Base-by-base conservation (phyloP, 2,797 vertebrate species). In the Hylomyscus alleni region DNA sequence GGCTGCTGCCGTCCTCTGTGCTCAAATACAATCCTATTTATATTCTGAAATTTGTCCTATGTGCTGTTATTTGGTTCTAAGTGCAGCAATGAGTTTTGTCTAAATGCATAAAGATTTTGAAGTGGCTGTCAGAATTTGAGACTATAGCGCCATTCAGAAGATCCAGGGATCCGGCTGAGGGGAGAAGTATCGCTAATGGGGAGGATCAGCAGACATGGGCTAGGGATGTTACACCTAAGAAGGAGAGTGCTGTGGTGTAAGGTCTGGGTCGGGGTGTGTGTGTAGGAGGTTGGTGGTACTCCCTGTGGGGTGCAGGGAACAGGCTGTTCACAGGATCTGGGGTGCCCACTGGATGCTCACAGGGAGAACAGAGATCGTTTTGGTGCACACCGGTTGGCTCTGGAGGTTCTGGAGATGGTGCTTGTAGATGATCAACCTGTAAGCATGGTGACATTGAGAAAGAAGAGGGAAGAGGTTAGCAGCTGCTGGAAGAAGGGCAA, bases 21-120 rank as follows among this genome's bases (percentile, higher is more conserved):
- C 78, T 94, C 56, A 86, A 94, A 65, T 50, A 34, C 88, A 86
- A 73, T 65, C 69, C 75, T 0, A 52, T 73, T 86, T 69, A 58
- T 60, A 92, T 60, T 96, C 62, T 88, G 40, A 92, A 90, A 37
- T 93, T 90, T 91, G 62, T 67, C n/a, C 87, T 95, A 37, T 89
- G 69, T 91, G 22, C 56, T 80, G 34, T 19, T 19, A 67, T 86
- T 80, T 95, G 47, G 90, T 93, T 93, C 69, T 90, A 82, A 89
- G 73, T 26, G 90, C 73, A 81, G 50, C 26, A 50, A 47, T 3
- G 78, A 12, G 52, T 91, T 96, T 94, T 96, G 60, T 31, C 78
- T 78, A 93, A 94, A 90, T 87, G 40, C 60, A 56, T 75, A 58
- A 93, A 89, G n/a, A 75, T 69, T 95, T 95, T 93, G 67, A 95